A percentile compares a stretch with the other conserved stretches of the same genome.
Evolutionary conservation across 2,797 vertebrate genomes (phyloP).

Genomic region (Chaenodraco wilsoni): DNA sequence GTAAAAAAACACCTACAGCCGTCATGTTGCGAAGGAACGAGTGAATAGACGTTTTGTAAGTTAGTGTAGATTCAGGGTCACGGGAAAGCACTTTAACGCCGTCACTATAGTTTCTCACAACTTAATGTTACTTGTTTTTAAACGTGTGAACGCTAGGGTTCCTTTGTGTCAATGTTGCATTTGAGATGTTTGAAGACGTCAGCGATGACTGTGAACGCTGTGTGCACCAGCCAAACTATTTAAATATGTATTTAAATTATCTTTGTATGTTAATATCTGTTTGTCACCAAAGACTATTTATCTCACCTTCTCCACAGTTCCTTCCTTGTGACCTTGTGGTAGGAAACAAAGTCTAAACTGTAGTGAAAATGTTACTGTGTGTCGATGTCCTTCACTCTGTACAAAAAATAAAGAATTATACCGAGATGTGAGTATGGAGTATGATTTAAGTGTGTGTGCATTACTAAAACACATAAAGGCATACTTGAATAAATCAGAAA

Average conservation of each 20-base stretch:
- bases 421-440: conserved; percentile 57
- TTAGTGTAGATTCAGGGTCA: conserved; percentile 37
- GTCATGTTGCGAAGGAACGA: conserved; percentile 31
- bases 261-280: conserved; percentile 79
- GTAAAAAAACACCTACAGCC: conserved; percentile 44
- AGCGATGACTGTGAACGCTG: conserved; percentile 47
- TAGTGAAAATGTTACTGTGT: conserved; percentile 72
- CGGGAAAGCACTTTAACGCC: conserved; percentile 82
- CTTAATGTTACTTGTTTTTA: conserved; percentile 71
- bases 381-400: conserved; percentile 68
- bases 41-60: conserved; percentile 12
- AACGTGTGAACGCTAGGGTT: conserved; percentile 59
- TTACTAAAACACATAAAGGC: neutral
- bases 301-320: conserved; percentile 60
- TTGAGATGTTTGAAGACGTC: conserved; percentile 67
- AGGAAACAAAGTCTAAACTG: conserved; percentile 52
- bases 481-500: neutral
- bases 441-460: conserved; percentile 55
- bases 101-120: conserved; percentile 52
- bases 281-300: conserved; percentile 83
- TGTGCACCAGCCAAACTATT: conserved; percentile 73
- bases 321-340: conserved; percentile 37
- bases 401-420: conserved; percentile 79
- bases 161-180: conserved; percentile 65
- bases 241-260: conserved; percentile 83